Base-by-base conservation (phyloP, 2,113 vertebrate species). In the Peromyscus polionotus region DNA sequence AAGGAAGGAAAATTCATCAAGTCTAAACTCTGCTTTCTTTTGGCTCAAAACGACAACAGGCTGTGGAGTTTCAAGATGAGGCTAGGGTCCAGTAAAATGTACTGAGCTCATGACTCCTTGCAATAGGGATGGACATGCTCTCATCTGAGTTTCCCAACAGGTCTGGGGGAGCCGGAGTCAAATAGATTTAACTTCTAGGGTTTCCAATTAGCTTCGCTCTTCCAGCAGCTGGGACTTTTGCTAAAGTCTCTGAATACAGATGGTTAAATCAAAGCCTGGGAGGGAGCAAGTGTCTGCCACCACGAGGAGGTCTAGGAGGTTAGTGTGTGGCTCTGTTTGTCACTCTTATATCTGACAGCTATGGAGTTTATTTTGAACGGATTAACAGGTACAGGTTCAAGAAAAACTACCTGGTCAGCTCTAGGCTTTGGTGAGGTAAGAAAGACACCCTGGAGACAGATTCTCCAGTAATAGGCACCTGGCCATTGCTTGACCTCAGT, bases 1-100 rank as follows among this genome's bases (percentile, higher is more conserved):
- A 59, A 61, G 39, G n/a, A 88, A 87, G 39, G 79, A 81, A 91
- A 72, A 76, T 20, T 36, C 22, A 67, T 91, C 11, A 63, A 68
- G 19, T 95, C 45, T 54, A 54, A 88, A 61, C 33, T 85, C 59
- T 73, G 8, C 39, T 92, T 9, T 86, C 73, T 91, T 65, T 54
- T 73, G 92, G 87, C 84, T 79, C 65, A n/a, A 84, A 80, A 73
- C 9, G 54, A 83, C 79, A 39, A 14, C 88, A 89, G 90, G 87
- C 73, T 70, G 14, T 83, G 63, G 54, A n/a, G 48, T 54, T 95
- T 75, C 77, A 57, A 36, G 54, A 73, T 0, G 14, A 88, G 67
- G 57, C 48, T 10, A 13, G 54, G 28, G 54, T 68, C 88, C 63
- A 61, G 72, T 26, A 45, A 80, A 36, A 31, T 79, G 67, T 80